A percentile compares a stretch with the other conserved stretches of the same genome.
Evolutionary conservation across 2,113 vertebrate species (phyloP).

Genomic region (Ailuropoda melanoleuca): DNA sequence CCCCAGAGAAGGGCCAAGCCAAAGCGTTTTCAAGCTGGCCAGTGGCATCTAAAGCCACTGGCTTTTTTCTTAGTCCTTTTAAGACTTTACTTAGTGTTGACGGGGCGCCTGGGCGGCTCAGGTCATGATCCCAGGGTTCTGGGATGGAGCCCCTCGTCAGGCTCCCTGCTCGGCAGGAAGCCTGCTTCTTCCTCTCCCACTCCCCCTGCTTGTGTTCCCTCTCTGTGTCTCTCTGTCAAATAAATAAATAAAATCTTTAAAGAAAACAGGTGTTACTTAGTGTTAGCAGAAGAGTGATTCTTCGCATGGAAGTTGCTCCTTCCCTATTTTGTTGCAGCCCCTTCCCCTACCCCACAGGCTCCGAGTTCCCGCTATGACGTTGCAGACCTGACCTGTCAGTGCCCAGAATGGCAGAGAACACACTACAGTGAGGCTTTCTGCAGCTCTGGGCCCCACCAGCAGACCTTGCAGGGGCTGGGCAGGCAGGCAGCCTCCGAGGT

Average conservation of each 20-base stretch:
- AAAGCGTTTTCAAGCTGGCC: neutral
- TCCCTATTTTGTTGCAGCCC: neutral
- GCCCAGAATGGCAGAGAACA: neutral
- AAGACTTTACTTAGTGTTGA: neutral
- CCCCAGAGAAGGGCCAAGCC: neutral
- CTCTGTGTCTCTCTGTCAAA: no score
- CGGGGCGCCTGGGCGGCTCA: no score
- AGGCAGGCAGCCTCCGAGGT: neutral
- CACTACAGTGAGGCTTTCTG: neutral
- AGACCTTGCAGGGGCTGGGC: no score
- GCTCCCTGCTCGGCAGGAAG: no score
- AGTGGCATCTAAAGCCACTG: neutral
- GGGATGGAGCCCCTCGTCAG: no score
- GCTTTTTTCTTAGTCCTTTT: neutral
- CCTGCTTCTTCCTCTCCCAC: no score
- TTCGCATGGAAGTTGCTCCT: neutral
- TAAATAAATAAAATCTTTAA: no score
- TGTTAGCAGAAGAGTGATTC: neutral
- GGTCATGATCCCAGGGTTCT: no score
- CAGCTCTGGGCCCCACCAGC: neutral
- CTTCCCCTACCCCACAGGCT: neutral
- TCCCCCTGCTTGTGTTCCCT: no score
- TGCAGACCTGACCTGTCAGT: neutral
- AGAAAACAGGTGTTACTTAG: neutral
- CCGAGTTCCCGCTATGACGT: neutral